Percentiles rank a stretch among this genome's conserved stretches.
These are phyloP conservation scores for Setipinna tenuifilis DNA, from an alignment of 2,797 vertebrate species.

Conservation along the genomic window DNA sequence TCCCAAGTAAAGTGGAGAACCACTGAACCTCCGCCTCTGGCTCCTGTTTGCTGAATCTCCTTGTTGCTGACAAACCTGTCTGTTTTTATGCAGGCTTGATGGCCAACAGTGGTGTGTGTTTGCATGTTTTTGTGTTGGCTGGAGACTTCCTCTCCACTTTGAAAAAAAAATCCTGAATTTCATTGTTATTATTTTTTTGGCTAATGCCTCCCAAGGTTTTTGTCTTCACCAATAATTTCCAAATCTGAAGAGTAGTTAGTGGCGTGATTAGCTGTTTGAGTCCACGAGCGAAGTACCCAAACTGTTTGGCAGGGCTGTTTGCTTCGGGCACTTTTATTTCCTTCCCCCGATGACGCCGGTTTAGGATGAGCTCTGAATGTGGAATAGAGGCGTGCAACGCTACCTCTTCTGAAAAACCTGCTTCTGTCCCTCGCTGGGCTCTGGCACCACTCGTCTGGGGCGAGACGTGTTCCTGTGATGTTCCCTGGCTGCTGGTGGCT, in stretches of 20 bases:
- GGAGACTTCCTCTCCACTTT: background rate
- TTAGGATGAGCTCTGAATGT: slow-evolving; percentile 9
- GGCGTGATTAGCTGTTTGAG: background rate
- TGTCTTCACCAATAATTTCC: background rate
- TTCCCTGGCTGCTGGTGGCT: slow-evolving; percentile 36
- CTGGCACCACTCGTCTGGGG: background rate
- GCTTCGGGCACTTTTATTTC: background rate
- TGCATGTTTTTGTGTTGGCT: background rate
- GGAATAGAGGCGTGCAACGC: background rate
- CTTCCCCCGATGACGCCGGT: background rate
- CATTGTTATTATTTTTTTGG: background rate
- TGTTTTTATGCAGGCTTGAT: background rate
- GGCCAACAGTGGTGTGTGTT: background rate
- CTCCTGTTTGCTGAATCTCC: background rate
- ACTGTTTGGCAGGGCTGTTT: background rate
- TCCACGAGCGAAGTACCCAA: background rate
- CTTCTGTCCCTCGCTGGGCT: too few relatives aligned
- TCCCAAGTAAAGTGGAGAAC: slow-evolving; percentile 8
- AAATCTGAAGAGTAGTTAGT: background rate
- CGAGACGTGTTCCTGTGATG: slow-evolving; percentile 24
- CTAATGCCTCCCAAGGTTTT: too few relatives aligned
- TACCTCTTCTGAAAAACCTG: background rate
- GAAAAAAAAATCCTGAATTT: background rate
- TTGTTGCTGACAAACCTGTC: slow-evolving; percentile 12
- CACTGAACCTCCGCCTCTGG: background rate